Evolutionary conservation across 2,113 vertebrate species (phyloP).

Genomic region (Parotia lawesii): DNA sequence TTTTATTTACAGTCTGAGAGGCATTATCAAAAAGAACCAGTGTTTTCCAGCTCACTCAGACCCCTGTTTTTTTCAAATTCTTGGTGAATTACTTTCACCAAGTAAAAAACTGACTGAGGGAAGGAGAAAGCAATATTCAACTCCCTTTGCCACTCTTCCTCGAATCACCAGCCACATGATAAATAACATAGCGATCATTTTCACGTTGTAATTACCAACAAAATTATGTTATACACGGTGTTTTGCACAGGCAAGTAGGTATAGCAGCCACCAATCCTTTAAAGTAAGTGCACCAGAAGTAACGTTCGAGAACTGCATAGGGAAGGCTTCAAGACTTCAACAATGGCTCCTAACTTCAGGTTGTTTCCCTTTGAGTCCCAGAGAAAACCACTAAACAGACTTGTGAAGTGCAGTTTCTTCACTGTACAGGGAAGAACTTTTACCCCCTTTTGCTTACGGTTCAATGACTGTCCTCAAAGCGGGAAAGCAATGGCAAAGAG

Average conservation of each 20-base stretch:
- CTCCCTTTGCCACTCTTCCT: not conserved
- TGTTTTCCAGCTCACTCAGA: not conserved
- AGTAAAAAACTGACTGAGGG: not conserved
- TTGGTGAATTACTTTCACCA: not conserved
- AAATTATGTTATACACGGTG: not conserved
- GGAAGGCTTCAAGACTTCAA: not conserved
- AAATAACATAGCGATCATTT: not conserved
- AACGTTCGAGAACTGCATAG: not conserved
- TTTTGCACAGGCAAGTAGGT: not conserved
- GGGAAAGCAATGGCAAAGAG: not conserved
- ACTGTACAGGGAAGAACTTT: not conserved
- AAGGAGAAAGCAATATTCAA: not conserved
- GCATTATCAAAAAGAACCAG: constrained; percentile 24
- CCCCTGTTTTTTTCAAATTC: not conserved
- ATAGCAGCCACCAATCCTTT: not conserved
- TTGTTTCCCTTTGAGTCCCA: not conserved
- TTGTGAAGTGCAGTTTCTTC: not conserved
- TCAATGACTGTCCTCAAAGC: not conserved
- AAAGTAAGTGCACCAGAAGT: not conserved
- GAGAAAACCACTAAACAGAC: not conserved
- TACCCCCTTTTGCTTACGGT: not conserved
- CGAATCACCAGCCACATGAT: not conserved
- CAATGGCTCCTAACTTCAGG: not conserved
- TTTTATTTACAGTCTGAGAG: constrained; percentile 35
- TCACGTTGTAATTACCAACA: not conserved